phyloP scores from a whole-genome alignment of 2,797 vertebrate genomes.

The Huso huso region DNA sequence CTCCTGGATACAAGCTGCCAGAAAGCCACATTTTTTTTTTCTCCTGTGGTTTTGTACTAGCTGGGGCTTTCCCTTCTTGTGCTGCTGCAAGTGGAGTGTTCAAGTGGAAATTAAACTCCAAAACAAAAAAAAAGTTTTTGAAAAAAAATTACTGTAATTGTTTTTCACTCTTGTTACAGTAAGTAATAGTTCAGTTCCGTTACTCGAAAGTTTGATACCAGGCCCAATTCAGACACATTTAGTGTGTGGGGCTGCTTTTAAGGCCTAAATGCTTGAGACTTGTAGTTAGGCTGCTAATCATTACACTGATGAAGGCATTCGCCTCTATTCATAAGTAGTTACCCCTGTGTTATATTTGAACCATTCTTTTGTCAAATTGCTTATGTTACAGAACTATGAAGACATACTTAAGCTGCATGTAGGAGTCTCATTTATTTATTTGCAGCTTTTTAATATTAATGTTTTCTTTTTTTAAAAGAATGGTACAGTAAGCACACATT shows the following conservation, averaged over 20 bases:
- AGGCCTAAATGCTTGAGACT: not conserved
- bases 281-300: no score
- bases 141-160: conserved; percentile 32
- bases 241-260: conserved; percentile 13
- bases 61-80: not conserved
- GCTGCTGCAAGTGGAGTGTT: not conserved
- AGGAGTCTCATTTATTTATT: no score
- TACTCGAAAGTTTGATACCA: conserved; percentile 25
- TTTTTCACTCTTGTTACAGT: not conserved
- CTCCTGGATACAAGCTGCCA: not conserved
- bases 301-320: no score
- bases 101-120: not conserved
- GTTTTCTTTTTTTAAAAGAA: no score
- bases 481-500: no score
- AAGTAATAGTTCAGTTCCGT: conserved; percentile 3
- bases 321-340: no score
- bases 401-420: no score
- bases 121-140: not conserved
- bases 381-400: no score
- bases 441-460: no score
- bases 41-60: not conserved
- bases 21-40: no score
- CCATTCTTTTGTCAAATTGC: no score
- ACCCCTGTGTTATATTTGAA: no score
- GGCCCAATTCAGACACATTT: conserved; percentile 1